Base-by-base conservation (phyloP, 2,888 invertebrate species). In the Apamea anceps region DNA sequence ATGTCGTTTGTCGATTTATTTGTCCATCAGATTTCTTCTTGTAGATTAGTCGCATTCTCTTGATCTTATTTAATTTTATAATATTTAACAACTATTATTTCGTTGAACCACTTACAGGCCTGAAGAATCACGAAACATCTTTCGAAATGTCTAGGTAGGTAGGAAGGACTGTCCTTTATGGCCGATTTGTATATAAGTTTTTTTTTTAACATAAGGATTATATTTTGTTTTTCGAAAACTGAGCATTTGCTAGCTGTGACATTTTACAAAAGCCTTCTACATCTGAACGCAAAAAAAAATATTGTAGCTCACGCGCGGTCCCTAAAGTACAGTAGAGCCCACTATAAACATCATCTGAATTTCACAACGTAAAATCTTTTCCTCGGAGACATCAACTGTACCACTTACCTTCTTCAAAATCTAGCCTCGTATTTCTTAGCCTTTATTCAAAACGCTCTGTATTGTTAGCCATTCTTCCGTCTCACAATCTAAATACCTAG, bases 401-500 rank as follows among this genome's bases (percentile, higher is more conserved):
- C 1, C 15, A 15, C 13, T 54, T 25, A 72, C 32, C 18, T 32
- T 32, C 25, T 77, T n/a, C 37, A 70, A 70, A 42, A 80, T 78
- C 10, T 70, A 0, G 32, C 21, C 7, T 8, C 18, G 7, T n/a
- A 5, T 8, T 78, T n/a, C 10, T 18, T 8, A 68, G 21, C 2
- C 28, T 48, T 68, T 62, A 68, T 80, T 51, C 37, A 25, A 28
- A 57, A 70, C 28, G 25, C n/a, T 8, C 18, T 42, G 66, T 28
- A 65, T 75, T 65, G 37, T 82, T 25, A 45, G 21, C 51, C 57
- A 51, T 83, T 65, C 51, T 77, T 77, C 54, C 63, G 21, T 28
- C 51, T 63, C n/a, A 32, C 51, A 62, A 72, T 63, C 12, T 81
- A 63, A 72, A 77, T 78, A 77, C 37, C 25, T 83, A 54, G 45